A percentile compares a stretch with the other conserved stretches of the same genome.
Conservation (phyloP, 2,797 vertebrate genomes). For the Chloroceryle inda region DNA sequence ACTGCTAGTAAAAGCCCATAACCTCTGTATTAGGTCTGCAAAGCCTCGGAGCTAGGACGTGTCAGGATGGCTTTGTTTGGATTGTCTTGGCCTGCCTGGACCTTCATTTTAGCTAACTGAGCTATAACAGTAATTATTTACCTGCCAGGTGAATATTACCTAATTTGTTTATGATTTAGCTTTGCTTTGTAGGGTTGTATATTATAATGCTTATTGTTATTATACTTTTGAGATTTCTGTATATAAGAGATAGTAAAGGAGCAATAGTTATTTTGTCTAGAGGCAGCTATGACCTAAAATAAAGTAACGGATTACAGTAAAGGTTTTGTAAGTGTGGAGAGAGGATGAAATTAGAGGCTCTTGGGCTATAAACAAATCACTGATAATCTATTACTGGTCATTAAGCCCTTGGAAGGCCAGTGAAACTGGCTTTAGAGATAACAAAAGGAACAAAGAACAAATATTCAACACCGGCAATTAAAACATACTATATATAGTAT, state of each 20-base stretch:
- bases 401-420: not conserved
- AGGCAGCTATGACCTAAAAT: not conserved
- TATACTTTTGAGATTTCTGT: not conserved
- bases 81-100: not conserved
- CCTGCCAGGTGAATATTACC: not conserved
- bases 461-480: not conserved
- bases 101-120: not conserved
- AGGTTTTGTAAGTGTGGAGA: not conserved
- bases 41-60: not conserved
- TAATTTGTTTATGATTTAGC: not conserved
- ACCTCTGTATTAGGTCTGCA: not conserved
- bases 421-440: constrained; percentile 52
- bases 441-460: constrained; percentile 50
- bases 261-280: not conserved
- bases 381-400: not conserved
- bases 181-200: not conserved
- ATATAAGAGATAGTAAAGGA: not conserved
- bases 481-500: not conserved
- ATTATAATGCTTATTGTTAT: not conserved
- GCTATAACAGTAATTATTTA: not conserved
- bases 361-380: not conserved
- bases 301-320: not conserved
- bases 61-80: not conserved
- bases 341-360: not conserved
- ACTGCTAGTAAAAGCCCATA: not conserved